Base-by-base conservation (phyloP, 2,888 invertebrate genomes). In the Phytoseiulus persimilis region DNA sequence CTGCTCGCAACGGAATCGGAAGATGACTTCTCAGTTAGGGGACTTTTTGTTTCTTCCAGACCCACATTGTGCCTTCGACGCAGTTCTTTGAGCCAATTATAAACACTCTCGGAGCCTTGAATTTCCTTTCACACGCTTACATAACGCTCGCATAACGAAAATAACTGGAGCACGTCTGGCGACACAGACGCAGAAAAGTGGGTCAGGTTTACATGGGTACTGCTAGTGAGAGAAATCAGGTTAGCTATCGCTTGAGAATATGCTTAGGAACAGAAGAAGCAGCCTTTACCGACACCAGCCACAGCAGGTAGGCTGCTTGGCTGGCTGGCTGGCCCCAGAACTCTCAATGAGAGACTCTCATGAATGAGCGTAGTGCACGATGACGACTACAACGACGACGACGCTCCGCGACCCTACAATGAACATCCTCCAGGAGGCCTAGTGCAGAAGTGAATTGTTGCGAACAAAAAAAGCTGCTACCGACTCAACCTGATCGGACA, bases 91-190 rank as follows among this genome's bases (percentile, higher is more conserved):
- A 2, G 65, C 65, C 18, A 65, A 65, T 65, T 65, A 65, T 65
- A 65, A 65, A 65, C 65, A 14, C 28, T 28, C 65, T 1, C 2
- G 1, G 18, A 65, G 65, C 28, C 65, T 11, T 65, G 65, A 23
- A 65, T 65, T 65, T 65, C 65, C 65, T 65, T 65, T 65, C 65
- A 65, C 65, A 65, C 65, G 65, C 65, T 65, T 65, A 65, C 65
- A 65, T 65, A 65, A 65, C 65, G 5, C 65, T 65, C 65, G 14
- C 65, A 28, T 65, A 65, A 65, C 65, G 18, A 65, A 28, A 65
- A 65, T 65, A 65, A 65, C 65, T 65, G 65, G 65, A 65, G 65
- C 65, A 65, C 65, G 65, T 65, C 65, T 65, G 65, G 65, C 18
- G 65, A 65, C 65, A 65, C 65, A 65, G 28, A 65, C 28, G 28